Conservation (phyloP, 92 coral and sea anemone genomes). For the Epizoanthus rinbou region DNA sequence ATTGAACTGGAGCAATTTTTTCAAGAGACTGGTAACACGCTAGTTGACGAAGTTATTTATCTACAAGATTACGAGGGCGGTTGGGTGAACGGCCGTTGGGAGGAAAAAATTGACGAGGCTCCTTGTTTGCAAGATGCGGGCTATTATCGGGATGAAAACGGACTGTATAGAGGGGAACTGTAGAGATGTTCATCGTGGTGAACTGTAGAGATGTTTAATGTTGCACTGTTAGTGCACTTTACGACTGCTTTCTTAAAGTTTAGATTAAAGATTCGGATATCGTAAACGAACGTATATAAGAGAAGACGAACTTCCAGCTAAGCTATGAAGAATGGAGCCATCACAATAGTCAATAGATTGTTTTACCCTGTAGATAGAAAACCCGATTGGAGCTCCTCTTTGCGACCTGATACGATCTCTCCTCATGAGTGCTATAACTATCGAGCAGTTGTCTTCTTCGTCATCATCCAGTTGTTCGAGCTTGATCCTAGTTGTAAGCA, state of each 20-base stretch:
- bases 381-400: conserved; percentile 49
- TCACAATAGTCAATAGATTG: too few relatives aligned
- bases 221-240: too few relatives aligned
- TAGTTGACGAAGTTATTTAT: conserved; percentile 57
- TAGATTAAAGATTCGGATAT: too few relatives aligned
- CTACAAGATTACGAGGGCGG: conserved; percentile 51
- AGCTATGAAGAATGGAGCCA: too few relatives aligned
- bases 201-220: too few relatives aligned
- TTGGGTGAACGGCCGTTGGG: conserved; percentile 16
- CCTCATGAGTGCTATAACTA: conserved; percentile 49
- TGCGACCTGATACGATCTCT: conserved; percentile 37
- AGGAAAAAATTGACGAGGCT: conserved; percentile 42
- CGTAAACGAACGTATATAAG: too few relatives aligned
- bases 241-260: too few relatives aligned
- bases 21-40: conserved; percentile 18
- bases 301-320: too few relatives aligned
- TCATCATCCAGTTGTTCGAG: conserved; percentile 48
- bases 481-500: conserved; percentile 28
- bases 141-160: conserved; percentile 57
- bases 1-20: conserved; percentile 51
- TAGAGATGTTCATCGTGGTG: too few relatives aligned
- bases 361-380: conserved; percentile 53
- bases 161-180: conserved; percentile 42
- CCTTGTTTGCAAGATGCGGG: conserved; percentile 60
- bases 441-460: conserved; percentile 38